Evolutionary conservation across 2,888 invertebrate species (phyloP).

Genomic region (Trissoscelio sp.): DNA sequence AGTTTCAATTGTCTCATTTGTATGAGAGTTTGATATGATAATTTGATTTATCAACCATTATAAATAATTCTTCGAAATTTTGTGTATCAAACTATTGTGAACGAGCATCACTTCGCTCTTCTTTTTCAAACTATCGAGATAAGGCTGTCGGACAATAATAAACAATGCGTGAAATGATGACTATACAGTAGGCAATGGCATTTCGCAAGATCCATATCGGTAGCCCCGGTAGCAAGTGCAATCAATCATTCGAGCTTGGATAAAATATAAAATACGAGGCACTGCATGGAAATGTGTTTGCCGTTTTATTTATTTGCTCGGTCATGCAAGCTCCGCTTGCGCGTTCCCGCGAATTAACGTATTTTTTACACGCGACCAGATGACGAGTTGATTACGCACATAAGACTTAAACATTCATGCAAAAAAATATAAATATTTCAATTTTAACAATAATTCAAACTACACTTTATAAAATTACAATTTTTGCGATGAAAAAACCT

Average conservation of each 20-base stretch:
- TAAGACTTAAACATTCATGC: conserved; percentile 61
- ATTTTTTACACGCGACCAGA: conserved; percentile 81
- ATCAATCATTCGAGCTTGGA: conserved; percentile 81
- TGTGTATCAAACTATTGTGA: conserved; percentile 18
- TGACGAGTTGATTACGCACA: conserved; percentile 77
- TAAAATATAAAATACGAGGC: conserved; percentile 82
- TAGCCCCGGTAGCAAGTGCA: conserved; percentile 74
- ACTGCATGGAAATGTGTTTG: conserved; percentile 75
- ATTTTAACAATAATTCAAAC: conserved; percentile 27
- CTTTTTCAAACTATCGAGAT: conserved; percentile 76
- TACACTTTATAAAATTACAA: too few relatives aligned
- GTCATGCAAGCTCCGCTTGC: conserved; percentile 79
- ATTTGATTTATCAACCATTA: not conserved
- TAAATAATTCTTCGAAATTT: conserved; percentile 9
- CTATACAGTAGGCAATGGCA: conserved; percentile 76
- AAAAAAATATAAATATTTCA: conserved; percentile 25
- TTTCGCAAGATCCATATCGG: conserved; percentile 81
- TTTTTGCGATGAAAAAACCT: too few relatives aligned
- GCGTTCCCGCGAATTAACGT: conserved; percentile 79
- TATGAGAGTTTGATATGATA: not conserved
- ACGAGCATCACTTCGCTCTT: conserved; percentile 30
- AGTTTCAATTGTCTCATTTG: not conserved
- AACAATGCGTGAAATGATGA: conserved; percentile 83
- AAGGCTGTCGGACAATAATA: conserved; percentile 81
- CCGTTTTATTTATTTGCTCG: conserved; percentile 81